Conservation (phyloP, 1,140 invertebrate species). For the Bicyclus anynana region DNA sequence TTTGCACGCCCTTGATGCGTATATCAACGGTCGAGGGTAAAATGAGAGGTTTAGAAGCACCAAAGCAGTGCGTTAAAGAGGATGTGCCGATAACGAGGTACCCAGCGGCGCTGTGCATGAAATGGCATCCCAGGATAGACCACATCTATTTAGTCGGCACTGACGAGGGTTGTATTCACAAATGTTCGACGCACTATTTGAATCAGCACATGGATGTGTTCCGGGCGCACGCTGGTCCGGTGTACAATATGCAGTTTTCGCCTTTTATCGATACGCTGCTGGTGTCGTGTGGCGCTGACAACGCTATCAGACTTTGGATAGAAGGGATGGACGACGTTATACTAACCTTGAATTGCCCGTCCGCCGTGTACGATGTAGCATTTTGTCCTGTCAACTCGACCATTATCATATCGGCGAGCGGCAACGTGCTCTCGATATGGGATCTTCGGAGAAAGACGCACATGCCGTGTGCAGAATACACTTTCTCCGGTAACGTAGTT, state of each 20-base stretch:
- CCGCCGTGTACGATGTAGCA: constrained; percentile 81
- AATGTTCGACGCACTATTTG: constrained; percentile 82
- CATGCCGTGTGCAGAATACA: constrained; percentile 79
- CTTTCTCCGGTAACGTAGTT: constrained; percentile 61
- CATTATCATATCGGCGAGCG: constrained; percentile 86
- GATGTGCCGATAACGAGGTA: constrained; percentile 78
- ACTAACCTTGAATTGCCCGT: constrained; percentile 78
- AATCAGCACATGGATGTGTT: constrained; percentile 84
- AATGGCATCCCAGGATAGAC: constrained; percentile 81
- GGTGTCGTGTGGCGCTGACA: constrained; percentile 91
- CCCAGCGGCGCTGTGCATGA: constrained; percentile 80
- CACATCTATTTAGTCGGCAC: constrained; percentile 89
- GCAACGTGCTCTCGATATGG: constrained; percentile 85
- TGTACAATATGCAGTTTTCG: constrained; percentile 88
- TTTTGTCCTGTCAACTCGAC: constrained; percentile 92
- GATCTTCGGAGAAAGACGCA: constrained; percentile 83
- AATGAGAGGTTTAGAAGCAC: constrained; percentile 77
- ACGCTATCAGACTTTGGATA: constrained; percentile 87
- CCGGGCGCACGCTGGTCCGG: constrained; percentile 87
- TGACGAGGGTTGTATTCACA: constrained; percentile 89
- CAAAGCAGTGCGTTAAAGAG: constrained; percentile 63
- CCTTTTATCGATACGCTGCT: constrained; percentile 86
- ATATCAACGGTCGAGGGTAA: constrained; percentile 80
- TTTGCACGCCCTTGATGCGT: constrained; percentile 79
- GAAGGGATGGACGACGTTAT: constrained; percentile 82